Base-by-base conservation (phyloP, 2,888 invertebrate species). In the Sicus ferrugineus region DNA sequence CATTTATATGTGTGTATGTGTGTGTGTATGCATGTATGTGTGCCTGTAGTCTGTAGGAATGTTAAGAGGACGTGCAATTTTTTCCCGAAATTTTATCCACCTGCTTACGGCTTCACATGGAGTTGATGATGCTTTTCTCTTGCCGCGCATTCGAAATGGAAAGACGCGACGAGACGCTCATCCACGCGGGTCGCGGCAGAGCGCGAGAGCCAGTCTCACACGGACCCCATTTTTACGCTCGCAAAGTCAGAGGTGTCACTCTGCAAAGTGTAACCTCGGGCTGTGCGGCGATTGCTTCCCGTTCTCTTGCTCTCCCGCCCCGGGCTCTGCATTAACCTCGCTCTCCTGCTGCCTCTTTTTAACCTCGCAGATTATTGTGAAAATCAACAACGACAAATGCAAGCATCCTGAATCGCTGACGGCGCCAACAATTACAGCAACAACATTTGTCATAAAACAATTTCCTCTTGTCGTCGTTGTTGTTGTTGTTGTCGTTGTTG, bases 71-170 rank as follows among this genome's bases (percentile, higher is more conserved):
- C 48, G n/a, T n/a, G n/a, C n/a, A n/a, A n/a, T n/a, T n/a, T n/a
- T n/a, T n/a, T n/a, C n/a, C n/a, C n/a, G n/a, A n/a, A n/a, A n/a
- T 26, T 48, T 5, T 46, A 28, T 63, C 19, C 50, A 63, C 50
- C 63, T 63, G 63, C 48, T 50, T 28, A n/a, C 1, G 21, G 63
- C 50, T 46, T 23, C 63, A 46, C 28, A 48, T 30, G 14, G 1
- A 26, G 0, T 19, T 46, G 14, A 21, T 14, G 30, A n/a, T 4
- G 4, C 23, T 59, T 59, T 59, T 59, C 34, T 59, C 11, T 6
- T 9, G 38, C 38, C 5, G 11, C 38, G 5, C 38, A 9, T 34
- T 11, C 11, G 38, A 9, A 5, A 34, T 34, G 38, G 11, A 34
- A n/a, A n/a, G 38, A 34, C 5, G 38, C 38, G 38, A 34, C 5